phyloP scores from a whole-genome alignment of 2,888 invertebrate species.

The Diaphora mendica region DNA sequence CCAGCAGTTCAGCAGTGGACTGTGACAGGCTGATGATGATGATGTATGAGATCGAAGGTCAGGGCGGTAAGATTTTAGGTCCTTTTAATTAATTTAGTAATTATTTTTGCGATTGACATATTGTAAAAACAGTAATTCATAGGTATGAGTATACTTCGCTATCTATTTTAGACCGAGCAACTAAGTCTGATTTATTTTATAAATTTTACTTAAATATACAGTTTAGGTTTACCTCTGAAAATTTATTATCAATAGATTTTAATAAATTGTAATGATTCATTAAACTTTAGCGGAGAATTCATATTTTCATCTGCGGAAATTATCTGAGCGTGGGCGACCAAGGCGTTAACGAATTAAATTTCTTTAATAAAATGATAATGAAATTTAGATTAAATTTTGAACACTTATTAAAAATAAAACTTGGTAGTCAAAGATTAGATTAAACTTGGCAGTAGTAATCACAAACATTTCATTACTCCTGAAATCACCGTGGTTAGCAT shows the following conservation, averaged over 20 bases:
- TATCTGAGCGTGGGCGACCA: neutral
- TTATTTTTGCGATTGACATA: slow-evolving; percentile 14
- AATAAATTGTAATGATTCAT: slow-evolving; percentile 45
- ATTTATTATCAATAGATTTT: slow-evolving; percentile 50
- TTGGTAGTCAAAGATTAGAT: neutral
- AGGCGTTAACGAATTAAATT: slow-evolving; percentile 23
- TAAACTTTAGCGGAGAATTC: slow-evolving; percentile 41
- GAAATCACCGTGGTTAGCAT: neutral
- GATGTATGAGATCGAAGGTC: slow-evolving; percentile 41
- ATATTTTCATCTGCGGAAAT: slow-evolving; percentile 31
- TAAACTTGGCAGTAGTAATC: neutral
- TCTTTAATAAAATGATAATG: slow-evolving; percentile 6
- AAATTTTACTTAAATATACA: neutral
- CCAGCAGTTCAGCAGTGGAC: no score
- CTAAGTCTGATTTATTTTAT: neutral
- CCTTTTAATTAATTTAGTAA: slow-evolving; percentile 14
- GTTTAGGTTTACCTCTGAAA: slow-evolving; percentile 35
- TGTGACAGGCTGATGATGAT: no score
- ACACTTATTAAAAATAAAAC: neutral
- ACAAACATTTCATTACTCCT: neutral
- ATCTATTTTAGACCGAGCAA: neutral
- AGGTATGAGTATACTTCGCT: neutral
- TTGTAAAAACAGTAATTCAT: neutral
- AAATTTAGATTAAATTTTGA: neutral
- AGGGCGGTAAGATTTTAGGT: slow-evolving; percentile 49